Base-by-base conservation (phyloP, 2,888 invertebrate genomes). In the Spisula subtruncata region DNA sequence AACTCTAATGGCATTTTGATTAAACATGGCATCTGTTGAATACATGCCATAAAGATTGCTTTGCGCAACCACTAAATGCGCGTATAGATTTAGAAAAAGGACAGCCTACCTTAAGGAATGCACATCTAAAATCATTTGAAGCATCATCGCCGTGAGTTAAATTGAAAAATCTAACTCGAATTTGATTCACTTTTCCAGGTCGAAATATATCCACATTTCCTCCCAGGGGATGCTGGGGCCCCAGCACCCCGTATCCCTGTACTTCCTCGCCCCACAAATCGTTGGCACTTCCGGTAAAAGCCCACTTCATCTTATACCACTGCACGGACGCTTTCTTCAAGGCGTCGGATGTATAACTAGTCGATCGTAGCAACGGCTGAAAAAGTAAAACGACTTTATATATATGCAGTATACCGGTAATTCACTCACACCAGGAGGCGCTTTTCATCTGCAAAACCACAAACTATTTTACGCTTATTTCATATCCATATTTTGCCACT, bases 181-280 rank as follows among this genome's bases (percentile, higher is more conserved):
- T 82, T 32, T 88, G 90, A 32, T 82, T 89, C 29, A 90, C 87
- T n/a, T 86, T 84, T 14, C 80, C 85, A 32, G 86, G 71, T 29
- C 83, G 18, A 54, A 90, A 91, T 32, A 81, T 10, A 25, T 84
- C 83, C 60, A 87, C 18, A 10, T 83, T 75, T n/a, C 86, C 54
- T 25, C 32, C 75, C 5, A 92, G 90, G 1, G 92, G 92, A 16
- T 91, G 90, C 29, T 87, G 54, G 0, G 84, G 66, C 5, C 60
- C 86, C 35, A 89, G 48, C 2, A 85, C 89, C 18, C 87, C 87
- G 48, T 83, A 92, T 10, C 92, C 92, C 80, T 92, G 92, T 1
- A 91, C 86, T 54, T 92, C 92, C 51, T 92, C 91, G 32, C 92
- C 92, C 92, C 92, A 92, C 0, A 87, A 86, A 32, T 92, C 90